Percentiles rank a stretch among this genome's conserved stretches.
These are phyloP conservation scores for Notamacropus eugenii DNA, from an alignment of 2,797 vertebrate species.

Conservation along the genomic window DNA sequence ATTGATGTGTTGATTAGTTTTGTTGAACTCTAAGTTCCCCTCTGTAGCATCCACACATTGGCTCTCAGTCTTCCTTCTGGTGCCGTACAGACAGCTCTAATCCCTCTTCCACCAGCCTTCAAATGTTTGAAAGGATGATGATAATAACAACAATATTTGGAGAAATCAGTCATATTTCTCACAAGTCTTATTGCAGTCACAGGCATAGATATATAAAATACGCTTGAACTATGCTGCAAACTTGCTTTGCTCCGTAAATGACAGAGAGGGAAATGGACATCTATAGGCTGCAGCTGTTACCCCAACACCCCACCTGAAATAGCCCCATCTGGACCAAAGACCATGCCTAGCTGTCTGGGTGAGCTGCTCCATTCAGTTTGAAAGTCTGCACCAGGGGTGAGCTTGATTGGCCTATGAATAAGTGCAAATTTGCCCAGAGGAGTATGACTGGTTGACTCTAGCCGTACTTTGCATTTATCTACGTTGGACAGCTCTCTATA, in stretches of 20 bases:
- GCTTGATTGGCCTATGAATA: not conserved
- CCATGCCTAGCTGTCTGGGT: not conserved
- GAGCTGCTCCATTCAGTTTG: not conserved
- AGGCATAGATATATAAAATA: not conserved
- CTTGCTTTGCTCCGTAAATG: not conserved
- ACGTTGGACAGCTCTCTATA: not conserved
- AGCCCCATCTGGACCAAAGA: not conserved
- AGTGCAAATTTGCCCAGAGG: not conserved
- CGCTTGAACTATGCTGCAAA: not conserved
- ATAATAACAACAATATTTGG: not conserved
- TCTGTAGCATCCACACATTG: not conserved
- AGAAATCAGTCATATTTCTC: not conserved
- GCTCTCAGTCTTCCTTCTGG: not conserved
- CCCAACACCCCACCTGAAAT: not conserved
- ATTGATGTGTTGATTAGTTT: conserved; percentile 1
- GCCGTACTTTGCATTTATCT: not conserved
- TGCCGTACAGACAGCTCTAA: not conserved
- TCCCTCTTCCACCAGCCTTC: not conserved
- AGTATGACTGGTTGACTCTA: not conserved
- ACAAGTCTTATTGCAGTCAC: not conserved
- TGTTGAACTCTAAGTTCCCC: not conserved
- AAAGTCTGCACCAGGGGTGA: not conserved
- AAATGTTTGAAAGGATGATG: not conserved
- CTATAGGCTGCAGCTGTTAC: not conserved
- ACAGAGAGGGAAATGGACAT: not conserved